These are phyloP conservation scores for Melanostoma scalare DNA, from an alignment of 2,888 invertebrate genomes.

Conservation along the genomic window DNA sequence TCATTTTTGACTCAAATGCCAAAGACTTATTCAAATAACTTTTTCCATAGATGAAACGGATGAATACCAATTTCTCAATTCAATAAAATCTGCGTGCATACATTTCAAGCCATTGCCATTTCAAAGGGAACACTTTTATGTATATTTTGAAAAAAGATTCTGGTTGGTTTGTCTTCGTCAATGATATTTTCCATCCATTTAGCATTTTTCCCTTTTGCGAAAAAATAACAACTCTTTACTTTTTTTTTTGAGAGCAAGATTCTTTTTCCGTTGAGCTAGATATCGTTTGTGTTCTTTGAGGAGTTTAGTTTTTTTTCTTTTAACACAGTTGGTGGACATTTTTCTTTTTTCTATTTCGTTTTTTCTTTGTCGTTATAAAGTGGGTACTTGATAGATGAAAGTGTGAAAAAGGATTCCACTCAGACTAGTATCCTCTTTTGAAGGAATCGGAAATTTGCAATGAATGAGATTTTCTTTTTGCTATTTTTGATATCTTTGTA, in stretches of 20 bases:
- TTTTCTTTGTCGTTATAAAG: constrained; percentile 62
- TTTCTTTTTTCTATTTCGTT: neutral
- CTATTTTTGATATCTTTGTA: constrained; percentile 20
- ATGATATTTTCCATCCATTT: constrained; percentile 44
- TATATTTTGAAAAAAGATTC: neutral
- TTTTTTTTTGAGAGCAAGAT: constrained; percentile 14
- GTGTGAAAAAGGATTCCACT: constrained; percentile 62
- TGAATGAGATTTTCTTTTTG: constrained; percentile 42
- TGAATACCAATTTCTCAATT: too few relatives aligned
- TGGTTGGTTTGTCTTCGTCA: neutral
- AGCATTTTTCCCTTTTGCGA: constrained; percentile 8
- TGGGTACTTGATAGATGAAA: constrained; percentile 64
- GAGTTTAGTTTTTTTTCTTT: constrained; percentile 45
- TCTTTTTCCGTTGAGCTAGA: constrained; percentile 15
- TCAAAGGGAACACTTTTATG: neutral
- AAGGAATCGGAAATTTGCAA: constrained; percentile 52
- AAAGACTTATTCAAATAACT: too few relatives aligned
- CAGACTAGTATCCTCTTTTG: constrained; percentile 52
- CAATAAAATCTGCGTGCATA: too few relatives aligned
- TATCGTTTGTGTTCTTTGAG: constrained; percentile 36
- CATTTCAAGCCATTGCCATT: too few relatives aligned
- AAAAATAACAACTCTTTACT: constrained; percentile 37
- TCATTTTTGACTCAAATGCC: too few relatives aligned
- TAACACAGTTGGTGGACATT: constrained; percentile 31
- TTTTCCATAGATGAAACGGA: too few relatives aligned